phyloP scores from a whole-genome alignment of 1,140 invertebrate genomes.

The Ptiloglossa arizonensis region DNA sequence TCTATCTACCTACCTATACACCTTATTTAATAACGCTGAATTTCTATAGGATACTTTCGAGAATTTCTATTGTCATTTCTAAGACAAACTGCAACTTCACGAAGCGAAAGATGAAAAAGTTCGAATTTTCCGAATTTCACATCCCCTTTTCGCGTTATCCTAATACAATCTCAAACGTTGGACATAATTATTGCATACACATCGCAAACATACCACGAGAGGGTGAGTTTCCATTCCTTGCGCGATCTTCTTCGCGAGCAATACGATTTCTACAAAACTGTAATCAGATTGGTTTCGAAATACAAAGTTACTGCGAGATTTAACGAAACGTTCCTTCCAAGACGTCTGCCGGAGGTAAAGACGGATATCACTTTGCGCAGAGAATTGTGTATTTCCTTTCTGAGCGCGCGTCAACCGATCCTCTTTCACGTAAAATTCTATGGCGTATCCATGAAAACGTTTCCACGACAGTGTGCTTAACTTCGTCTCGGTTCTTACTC shows the following conservation, averaged over 20 bases:
- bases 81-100: too few relatives aligned
- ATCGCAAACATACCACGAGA: not conserved
- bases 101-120: too few relatives aligned
- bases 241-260: not conserved
- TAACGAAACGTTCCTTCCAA: slow-evolving; percentile 2
- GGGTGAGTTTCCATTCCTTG: not conserved
- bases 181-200: not conserved
- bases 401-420: not conserved
- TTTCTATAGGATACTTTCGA: too few relatives aligned
- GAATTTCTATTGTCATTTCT: too few relatives aligned
- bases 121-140: too few relatives aligned
- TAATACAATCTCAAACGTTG: not conserved
- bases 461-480: not conserved
- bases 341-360: not conserved
- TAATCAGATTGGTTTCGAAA: slow-evolving; percentile 22
- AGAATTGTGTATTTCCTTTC: not conserved
- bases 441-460: not conserved
- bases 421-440: not conserved
- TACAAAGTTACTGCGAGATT: not conserved
- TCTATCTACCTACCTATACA: too few relatives aligned
- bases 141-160: too few relatives aligned
- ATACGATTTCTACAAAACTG: not conserved
- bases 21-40: too few relatives aligned
- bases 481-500: not conserved
- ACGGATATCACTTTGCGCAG: slow-evolving; percentile 9